phyloP scores from a whole-genome alignment of 2,113 vertebrate genomes.

The Leucopsar rothschildi region DNA sequence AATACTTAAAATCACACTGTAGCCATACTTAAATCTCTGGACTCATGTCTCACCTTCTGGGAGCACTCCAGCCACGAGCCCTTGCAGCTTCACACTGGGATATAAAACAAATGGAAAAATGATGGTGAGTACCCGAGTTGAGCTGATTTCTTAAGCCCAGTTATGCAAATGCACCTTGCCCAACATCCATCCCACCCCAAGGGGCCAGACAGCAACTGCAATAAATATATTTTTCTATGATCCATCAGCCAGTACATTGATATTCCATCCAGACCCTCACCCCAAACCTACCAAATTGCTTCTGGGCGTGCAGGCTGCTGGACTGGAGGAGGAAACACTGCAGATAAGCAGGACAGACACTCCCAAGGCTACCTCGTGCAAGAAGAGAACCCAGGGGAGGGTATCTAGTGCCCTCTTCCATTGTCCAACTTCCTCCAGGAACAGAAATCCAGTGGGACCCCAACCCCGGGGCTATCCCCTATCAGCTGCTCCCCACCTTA shows the following conservation, averaged over 20 bases:
- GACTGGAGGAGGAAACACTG: not conserved
- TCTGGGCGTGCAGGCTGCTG: not conserved
- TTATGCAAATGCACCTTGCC: not conserved
- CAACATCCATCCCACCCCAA: not conserved
- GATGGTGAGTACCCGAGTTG: slow-evolving; percentile 36
- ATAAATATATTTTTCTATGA: not conserved
- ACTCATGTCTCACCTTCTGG: not conserved
- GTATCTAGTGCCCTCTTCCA: not conserved
- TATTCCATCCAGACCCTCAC: not conserved
- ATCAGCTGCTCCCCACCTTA: not conserved
- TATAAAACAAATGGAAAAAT: slow-evolving; percentile 35
- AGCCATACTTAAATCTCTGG: not conserved
- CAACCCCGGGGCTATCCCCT: not conserved
- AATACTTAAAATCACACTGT: not conserved
- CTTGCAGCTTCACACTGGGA: not conserved
- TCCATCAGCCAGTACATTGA: not conserved
- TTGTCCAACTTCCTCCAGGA: not conserved
- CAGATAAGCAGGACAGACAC: not conserved
- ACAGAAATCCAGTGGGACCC: not conserved
- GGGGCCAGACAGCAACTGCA: not conserved
- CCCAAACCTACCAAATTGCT: not conserved
- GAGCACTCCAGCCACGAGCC: not conserved
- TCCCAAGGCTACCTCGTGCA: not conserved
- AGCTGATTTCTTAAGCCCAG: not conserved
- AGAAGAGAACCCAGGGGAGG: not conserved